Evolutionary conservation across 1,140 invertebrate genomes (phyloP), one percentile per base, ranked within the genome.

Genomic region (Geopemphigus sp.): DNA sequence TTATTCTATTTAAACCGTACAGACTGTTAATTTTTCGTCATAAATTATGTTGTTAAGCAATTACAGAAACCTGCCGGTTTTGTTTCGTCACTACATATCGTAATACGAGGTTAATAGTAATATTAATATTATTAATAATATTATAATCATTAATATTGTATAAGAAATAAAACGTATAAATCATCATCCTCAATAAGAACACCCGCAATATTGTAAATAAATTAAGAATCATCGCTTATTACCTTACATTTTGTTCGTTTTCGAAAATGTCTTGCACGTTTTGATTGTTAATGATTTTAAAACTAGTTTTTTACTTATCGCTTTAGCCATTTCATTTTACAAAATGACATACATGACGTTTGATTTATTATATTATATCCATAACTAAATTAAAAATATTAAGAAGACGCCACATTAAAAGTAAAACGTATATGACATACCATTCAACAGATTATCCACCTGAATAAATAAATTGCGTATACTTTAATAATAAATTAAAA

Each of bases 251-350:
- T 61, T 24, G 22, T 39, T 39, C 10, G 8, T 64, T 64, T 64
- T 64, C 32, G 32, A 39, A 64, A 64, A 64, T 64, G n/a, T 64
- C 32, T 29, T 0, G 1, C 32, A 12, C 32, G 63, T 72, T 72
- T 50, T 72, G 6, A 72, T 72, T 72, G 17, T 22, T n/a, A n/a
- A n/a, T n/a, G 53, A 72, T 72, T 26, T 72, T 53, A 17, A 53
- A 72, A 72, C 45, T 53, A 45, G 45, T 72, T 72, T 72, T 72
- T 17, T 8, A 72, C 47, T 47, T 6, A 6, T 53, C 39, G 53
- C 50, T 72, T 72, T 72, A 45, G 24, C 68, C 14, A 53, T 22
- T 24, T 50, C 5, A 29, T 22, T 26, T 61, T 61, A 19, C 50
- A 53, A 1, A 53, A 72, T 22, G 53, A 26, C n/a, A 50, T 53